Evolutionary conservation across 2,888 invertebrate species (phyloP), one percentile per base, ranked within the genome.

Genomic region (Dolichomitus sp.): DNA sequence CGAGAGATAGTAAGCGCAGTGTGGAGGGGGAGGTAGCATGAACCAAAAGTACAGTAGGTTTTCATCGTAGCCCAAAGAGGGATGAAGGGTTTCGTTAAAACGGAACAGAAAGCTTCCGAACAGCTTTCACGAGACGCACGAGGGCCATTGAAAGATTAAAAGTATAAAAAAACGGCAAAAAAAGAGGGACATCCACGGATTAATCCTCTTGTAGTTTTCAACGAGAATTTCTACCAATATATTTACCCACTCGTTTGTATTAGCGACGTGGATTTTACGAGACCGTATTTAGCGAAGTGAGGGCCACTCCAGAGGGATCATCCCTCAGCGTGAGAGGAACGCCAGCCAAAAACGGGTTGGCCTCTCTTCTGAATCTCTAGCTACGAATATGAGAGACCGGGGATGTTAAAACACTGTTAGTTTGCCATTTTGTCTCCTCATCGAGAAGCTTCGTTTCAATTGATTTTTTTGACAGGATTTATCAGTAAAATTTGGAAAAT

Each of bases 1-100:
- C 88, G 89, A 87, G 85, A 86, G 87, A 87, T 85, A 85, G 84
- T 84, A 84, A 57, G 45, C 14, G 30, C 37, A 83, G 81, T 78
- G 84, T 74, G 77, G 83, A 75, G 76, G 81, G 79, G 83, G 74
- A 50, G 66, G 73, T 79, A 45, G 69, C n/a, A 37, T 30, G 69
- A 52, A 54, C 70, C 63, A 40, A 61, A 75, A 63, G 30, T 19
- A 65, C 40, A 68, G 72, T 63, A 65, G 54, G 69, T 68, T 37
- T 37, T 42, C 63, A 61, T 33, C n/a, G 68, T 54, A 7, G 52
- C 70, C 33, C 52, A 19, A 63, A 78, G 42, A 54, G 70, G 78
- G 54, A 72, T 65, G 65, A 65, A 72, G 63, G 70, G 70, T 33
- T 76, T 57, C 75, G 57, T 50, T 52, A 54, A 57, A 75, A 57